These are phyloP conservation scores for Tetranychus cinnabarinus DNA, from an alignment of 1,140 invertebrate genomes.

Conservation along the genomic window DNA sequence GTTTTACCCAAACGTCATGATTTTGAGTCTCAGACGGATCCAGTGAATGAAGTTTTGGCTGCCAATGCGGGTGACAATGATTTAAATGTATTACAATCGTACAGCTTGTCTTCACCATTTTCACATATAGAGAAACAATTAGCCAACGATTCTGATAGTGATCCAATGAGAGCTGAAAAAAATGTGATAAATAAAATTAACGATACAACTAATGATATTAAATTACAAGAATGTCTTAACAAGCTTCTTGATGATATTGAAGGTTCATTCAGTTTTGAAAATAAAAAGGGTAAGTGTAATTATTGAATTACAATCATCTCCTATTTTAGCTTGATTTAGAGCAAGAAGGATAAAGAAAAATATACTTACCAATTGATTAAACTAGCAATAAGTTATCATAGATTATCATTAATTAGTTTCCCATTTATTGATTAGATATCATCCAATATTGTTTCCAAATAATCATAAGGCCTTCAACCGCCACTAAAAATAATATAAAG, in stretches of 20 bases:
- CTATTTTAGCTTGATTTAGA: too few relatives aligned
- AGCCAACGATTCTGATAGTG: background rate
- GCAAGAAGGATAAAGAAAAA: too few relatives aligned
- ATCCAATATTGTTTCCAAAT: too few relatives aligned
- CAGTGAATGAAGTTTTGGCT: constrained; percentile 12
- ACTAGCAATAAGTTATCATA: too few relatives aligned
- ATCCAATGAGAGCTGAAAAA: background rate
- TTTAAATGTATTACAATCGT: constrained; percentile 10
- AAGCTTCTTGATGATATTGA: constrained; percentile 9
- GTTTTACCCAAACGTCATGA: constrained; percentile 1
- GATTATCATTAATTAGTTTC: too few relatives aligned
- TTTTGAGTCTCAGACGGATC: constrained; percentile 15
- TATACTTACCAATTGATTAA: too few relatives aligned
- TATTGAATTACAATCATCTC: too few relatives aligned
- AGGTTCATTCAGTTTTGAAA: background rate
- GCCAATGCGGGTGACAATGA: constrained; percentile 14
- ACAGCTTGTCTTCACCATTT: constrained; percentile 10
- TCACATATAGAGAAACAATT: constrained; percentile 14
- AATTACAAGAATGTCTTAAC: constrained; percentile 8
- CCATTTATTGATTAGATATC: too few relatives aligned
- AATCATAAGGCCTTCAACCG: too few relatives aligned
- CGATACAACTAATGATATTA: background rate
- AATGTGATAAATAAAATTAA: background rate
- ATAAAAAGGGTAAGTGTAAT: background rate
- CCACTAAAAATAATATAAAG: background rate